A percentile compares a stretch with the other conserved stretches of the same genome.
phyloP scores from a whole-genome alignment of 2,888 invertebrate genomes.

The Itoplectis maculator region DNA sequence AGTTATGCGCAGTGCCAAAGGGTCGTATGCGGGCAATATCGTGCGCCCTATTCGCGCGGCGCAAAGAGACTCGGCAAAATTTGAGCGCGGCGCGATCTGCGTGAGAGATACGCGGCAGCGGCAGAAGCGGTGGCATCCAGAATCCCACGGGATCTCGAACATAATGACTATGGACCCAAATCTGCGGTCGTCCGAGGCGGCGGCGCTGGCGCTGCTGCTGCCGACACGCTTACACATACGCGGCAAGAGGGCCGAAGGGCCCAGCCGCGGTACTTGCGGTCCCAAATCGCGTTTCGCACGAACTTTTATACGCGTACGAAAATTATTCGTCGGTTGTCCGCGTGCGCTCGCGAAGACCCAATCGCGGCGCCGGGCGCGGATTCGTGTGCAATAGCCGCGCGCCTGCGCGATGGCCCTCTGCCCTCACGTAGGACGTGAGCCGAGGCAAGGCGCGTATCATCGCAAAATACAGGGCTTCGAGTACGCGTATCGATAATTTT shows the following conservation, averaged over 20 bases:
- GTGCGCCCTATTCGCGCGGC: conserved; percentile 40
- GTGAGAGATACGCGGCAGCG: conserved; percentile 43
- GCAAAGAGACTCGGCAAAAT: conserved; percentile 32
- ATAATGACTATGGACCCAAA: conserved; percentile 60
- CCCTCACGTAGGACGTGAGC: conserved; percentile 13
- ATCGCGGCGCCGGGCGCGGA: neutral
- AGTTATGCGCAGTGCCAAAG: conserved; percentile 25
- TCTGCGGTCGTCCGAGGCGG: conserved; percentile 62
- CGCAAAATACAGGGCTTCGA: conserved; percentile 28
- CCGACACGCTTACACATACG: conserved; percentile 32
- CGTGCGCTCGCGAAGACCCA: neutral
- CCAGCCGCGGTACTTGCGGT: conserved; percentile 48
- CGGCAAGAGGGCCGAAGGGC: conserved; percentile 28
- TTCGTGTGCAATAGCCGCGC: conserved; percentile 18
- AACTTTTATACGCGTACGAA: conserved; percentile 43
- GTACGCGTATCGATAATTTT: conserved; percentile 29
- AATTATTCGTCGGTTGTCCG: conserved; percentile 48
- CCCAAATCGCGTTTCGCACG: conserved; percentile 55
- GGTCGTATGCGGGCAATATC: conserved; percentile 50
- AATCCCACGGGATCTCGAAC: conserved; percentile 60
- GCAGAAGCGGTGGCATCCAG: conserved; percentile 39
- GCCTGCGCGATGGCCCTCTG: neutral
- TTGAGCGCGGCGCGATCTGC: conserved; percentile 39
- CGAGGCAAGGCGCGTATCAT: conserved; percentile 24
- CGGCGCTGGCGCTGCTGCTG: conserved; percentile 30